Evolutionary conservation across 2,797 vertebrate species (phyloP).

Genomic region (Galago senegalensis): DNA sequence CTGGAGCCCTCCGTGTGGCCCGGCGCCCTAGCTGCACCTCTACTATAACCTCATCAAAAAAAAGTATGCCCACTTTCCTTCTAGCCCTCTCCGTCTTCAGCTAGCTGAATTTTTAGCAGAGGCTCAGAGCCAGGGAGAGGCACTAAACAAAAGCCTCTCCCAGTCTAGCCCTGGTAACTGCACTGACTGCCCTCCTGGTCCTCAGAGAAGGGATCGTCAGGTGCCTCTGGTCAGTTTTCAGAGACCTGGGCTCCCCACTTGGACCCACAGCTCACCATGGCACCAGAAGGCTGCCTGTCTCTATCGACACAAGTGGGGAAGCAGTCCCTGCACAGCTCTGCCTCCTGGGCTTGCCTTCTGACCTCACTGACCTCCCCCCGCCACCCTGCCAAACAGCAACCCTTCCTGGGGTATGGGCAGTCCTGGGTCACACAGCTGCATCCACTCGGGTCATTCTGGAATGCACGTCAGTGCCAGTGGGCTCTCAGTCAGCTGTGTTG

Average conservation of each 20-base stretch:
- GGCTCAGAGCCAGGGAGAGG: background rate
- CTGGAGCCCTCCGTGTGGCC: background rate
- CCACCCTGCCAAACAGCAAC: background rate
- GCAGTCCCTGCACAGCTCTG: background rate
- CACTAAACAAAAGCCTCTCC: background rate
- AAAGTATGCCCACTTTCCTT: background rate
- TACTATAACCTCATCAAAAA: background rate
- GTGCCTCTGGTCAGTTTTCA: background rate
- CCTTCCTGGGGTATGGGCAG: background rate
- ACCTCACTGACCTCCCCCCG: background rate
- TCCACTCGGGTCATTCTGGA: background rate
- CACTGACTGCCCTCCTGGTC: background rate
- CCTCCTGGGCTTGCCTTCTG: background rate
- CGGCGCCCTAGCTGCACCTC: background rate
- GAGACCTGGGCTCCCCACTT: background rate
- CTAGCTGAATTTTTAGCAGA: background rate
- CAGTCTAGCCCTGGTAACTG: background rate
- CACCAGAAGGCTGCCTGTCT: background rate
- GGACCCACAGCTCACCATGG: no score
- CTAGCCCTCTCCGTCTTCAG: background rate
- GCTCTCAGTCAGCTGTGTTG: no score
- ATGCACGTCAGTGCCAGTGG: background rate
- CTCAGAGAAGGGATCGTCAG: background rate
- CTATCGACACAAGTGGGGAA: background rate
- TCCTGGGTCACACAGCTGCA: background rate